A percentile compares a stretch with the other conserved stretches of the same genome.
Evolutionary conservation across 2,888 invertebrate genomes (phyloP).

Genomic region (Prenolepis imparis): DNA sequence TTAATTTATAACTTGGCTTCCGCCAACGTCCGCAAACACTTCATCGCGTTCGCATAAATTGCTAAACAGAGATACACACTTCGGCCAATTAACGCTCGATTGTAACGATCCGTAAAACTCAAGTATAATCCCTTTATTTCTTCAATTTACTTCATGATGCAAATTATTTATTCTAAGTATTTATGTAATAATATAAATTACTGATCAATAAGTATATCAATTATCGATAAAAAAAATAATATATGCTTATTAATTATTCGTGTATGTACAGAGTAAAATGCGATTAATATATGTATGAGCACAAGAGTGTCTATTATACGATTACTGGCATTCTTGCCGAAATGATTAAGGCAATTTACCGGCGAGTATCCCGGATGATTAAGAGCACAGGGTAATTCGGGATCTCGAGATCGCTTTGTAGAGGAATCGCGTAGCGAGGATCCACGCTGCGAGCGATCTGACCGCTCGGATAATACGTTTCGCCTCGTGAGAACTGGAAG

Average conservation of each 20-base stretch:
- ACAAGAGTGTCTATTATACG: not conserved
- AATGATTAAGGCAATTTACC: not conserved
- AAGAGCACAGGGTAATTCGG: not conserved
- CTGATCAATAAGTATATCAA: not conserved
- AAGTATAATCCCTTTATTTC: not conserved
- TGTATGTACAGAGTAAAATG: not conserved
- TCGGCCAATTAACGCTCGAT: constrained; percentile 24
- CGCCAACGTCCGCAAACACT: constrained; percentile 29
- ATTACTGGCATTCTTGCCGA: not conserved
- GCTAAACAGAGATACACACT: not conserved
- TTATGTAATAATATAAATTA: not conserved
- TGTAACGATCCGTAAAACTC: constrained; percentile 1
- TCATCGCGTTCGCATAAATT: constrained; percentile 6
- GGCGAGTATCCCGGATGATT: not conserved
- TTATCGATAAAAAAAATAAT: not conserved
- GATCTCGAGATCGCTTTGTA: constrained; percentile 33
- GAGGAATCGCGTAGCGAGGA: constrained; percentile 9
- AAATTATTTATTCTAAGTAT: not conserved
- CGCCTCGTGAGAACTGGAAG: constrained; percentile 54
- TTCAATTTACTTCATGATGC: not conserved
- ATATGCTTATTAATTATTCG: too few relatives aligned
- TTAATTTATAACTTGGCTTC: constrained; percentile 47
- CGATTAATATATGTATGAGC: not conserved
- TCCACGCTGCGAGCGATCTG: constrained; percentile 25
- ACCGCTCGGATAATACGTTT: constrained; percentile 31